Base-by-base conservation (phyloP, 1,140 invertebrate genomes). In the Trichogramma pretiosum region DNA sequence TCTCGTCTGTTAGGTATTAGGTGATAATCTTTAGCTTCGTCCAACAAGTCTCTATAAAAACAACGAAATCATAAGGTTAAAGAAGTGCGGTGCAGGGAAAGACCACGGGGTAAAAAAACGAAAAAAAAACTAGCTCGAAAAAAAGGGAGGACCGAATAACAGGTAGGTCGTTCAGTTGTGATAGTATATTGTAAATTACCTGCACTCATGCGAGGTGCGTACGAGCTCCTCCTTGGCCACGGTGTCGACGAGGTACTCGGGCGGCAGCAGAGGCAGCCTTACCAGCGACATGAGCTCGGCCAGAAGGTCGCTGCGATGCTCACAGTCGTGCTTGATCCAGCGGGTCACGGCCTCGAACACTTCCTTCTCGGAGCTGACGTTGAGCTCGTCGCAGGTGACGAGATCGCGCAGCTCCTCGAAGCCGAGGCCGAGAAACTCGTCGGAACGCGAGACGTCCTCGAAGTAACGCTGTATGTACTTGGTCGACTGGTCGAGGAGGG, bases 381-480 rank as follows among this genome's bases (percentile, higher is more conserved):
- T 80, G 1, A 94, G 72, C 60, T 91, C 86, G 71, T 93, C 89
- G 46, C 83, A 74, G 10, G 75, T 76, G 33, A 93, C 74, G 36
- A 93, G 77, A 40, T 85, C 80, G 45, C 81, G 67, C 2, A 93
- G 60, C 48, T 90, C 85, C 1, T 69, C 60, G 9, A 81, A 68
- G 17, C 61, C 55, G n/a, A 90, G 65, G 48, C 67, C 74, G 9
- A 88, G 65, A 67, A 88, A 93, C 61, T 93, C 89, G 24, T 91
- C 85, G 10, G 82, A 80, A 46, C 77, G 71, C 2, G 83, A 79
- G 2, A 93, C 84, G 58, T 87, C 82, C 45, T 80, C 74, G 70
- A 93, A 93, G 68, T 89, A 83, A 56, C 85, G 81, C 56, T 90
- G 82, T 48, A 93, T 83, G 64, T 83, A 93, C 61, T 84, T 83